Evolutionary conservation across 1,140 invertebrate species (phyloP).

Genomic region (Bombus consobrinus): DNA sequence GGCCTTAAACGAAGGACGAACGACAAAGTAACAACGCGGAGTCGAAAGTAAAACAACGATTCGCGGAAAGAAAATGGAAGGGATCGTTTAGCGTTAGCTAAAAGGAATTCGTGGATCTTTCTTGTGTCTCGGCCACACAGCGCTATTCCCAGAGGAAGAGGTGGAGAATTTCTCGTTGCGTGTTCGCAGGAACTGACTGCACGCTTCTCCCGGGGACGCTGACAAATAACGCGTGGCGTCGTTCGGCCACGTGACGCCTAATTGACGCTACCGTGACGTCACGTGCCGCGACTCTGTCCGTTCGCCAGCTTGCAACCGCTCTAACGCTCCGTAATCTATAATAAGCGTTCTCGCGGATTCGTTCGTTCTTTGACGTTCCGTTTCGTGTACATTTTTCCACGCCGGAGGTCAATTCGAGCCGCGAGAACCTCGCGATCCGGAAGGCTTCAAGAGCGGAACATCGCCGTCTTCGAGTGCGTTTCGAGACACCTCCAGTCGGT

Average conservation of each 20-base stretch:
- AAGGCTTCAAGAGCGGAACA: no score
- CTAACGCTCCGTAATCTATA: not conserved
- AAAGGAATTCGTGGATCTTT: not conserved
- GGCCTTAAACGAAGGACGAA: no score
- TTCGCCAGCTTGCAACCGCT: not conserved
- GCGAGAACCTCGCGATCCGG: no score
- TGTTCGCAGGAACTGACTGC: not conserved
- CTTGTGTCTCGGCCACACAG: constrained; percentile 23
- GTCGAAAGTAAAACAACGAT: constrained; percentile 3
- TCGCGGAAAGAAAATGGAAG: no score
- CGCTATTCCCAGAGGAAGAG: constrained; percentile 28
- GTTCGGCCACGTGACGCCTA: constrained; percentile 77
- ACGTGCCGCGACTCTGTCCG: constrained; percentile 66
- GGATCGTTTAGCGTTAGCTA: no score
- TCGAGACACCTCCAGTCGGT: not conserved
- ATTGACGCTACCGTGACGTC: constrained; percentile 76
- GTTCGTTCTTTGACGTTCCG: not conserved
- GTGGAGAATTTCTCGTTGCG: constrained; percentile 46
- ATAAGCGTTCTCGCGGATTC: constrained; percentile 26
- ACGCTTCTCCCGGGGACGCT: constrained; percentile 61
- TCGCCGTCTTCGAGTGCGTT: no score
- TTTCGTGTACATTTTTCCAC: not conserved
- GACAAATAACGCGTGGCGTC: constrained; percentile 78
- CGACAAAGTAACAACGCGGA: not conserved
- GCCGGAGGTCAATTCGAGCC: rapidly evolving